Conservation (phyloP, 2,888 invertebrate species). For the Tortricodes alternella region DNA sequence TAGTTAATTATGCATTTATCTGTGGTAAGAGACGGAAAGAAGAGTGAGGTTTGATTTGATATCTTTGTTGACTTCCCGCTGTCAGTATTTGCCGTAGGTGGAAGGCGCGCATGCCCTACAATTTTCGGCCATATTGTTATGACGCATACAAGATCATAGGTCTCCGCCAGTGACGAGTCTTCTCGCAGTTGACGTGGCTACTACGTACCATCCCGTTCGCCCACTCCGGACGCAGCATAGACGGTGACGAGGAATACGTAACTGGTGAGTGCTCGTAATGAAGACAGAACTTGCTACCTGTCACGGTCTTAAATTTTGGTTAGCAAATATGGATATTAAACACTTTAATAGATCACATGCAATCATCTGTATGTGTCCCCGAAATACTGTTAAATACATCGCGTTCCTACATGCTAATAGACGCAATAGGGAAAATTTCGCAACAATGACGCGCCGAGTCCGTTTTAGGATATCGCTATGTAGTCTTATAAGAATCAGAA, state of each 20-base stretch:
- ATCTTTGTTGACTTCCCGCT: constrained; percentile 22
- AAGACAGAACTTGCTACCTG: constrained; percentile 81
- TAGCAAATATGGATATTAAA: constrained; percentile 70
- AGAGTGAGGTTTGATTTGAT: constrained; percentile 5
- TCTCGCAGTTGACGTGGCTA: constrained; percentile 95
- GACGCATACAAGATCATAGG: constrained; percentile 89
- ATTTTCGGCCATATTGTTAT: constrained; percentile 87
- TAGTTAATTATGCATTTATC: not conserved
- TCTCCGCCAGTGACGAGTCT: constrained; percentile 92
- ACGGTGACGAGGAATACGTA: constrained; percentile 98
- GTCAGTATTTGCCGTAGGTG: constrained; percentile 27
- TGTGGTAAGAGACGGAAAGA: not conserved
- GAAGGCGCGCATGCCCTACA: constrained; percentile 71
- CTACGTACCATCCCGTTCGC: constrained; percentile 96
- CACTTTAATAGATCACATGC: constrained; percentile 49
- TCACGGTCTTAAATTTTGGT: constrained; percentile 75
- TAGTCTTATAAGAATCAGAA: constrained; percentile 47
- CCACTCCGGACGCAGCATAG: constrained; percentile 96
- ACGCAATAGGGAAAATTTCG: constrained; percentile 76
- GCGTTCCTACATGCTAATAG: constrained; percentile 55
- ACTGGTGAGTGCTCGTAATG: constrained; percentile 90
- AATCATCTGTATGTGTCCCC: constrained; percentile 47
- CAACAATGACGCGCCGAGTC: constrained; percentile 71
- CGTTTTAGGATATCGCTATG: constrained; percentile 57
- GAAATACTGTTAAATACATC: constrained; percentile 53